Percentiles rank a stretch among this genome's conserved stretches.
phyloP scores from a whole-genome alignment of 2,888 invertebrate genomes.

The Drosophila gaucha region DNA sequence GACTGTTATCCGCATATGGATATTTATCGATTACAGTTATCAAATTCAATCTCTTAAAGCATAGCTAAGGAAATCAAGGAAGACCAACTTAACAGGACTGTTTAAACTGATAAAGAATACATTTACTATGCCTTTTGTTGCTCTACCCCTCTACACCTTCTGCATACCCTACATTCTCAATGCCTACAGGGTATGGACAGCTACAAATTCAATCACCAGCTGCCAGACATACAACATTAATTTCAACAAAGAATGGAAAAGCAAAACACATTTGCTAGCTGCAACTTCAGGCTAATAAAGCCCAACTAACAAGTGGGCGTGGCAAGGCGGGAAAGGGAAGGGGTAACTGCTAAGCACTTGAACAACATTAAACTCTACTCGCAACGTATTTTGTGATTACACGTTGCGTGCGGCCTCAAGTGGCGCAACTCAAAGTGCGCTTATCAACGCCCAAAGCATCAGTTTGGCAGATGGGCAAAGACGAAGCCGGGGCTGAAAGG shows the following conservation, averaged over 20 bases:
- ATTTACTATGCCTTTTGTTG: too few relatives aligned
- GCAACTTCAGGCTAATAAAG: slow-evolving; percentile 43
- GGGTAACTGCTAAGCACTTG: slow-evolving; percentile 48
- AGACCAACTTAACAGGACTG: too few relatives aligned
- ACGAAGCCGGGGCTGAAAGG: neutral
- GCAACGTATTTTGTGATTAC: slow-evolving; percentile 68
- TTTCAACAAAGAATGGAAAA: slow-evolving; percentile 15
- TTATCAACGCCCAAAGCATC: slow-evolving; percentile 70
- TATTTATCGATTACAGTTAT: too few relatives aligned
- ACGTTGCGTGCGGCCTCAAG: slow-evolving; percentile 63
- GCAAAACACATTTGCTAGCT: slow-evolving; percentile 24
- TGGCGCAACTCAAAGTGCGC: slow-evolving; percentile 65
- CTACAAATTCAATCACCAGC: slow-evolving; percentile 21
- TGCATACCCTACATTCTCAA: neutral
- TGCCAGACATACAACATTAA: slow-evolving; percentile 43
- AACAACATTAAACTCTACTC: slow-evolving; percentile 73
- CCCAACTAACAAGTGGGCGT: slow-evolving; percentile 17
- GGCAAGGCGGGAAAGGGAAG: neutral
- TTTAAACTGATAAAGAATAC: too few relatives aligned
- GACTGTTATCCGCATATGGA: too few relatives aligned
- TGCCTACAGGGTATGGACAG: slow-evolving; percentile 1
- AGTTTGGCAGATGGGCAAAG: slow-evolving; percentile 32
- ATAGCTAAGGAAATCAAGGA: too few relatives aligned
- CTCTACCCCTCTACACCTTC: neutral
- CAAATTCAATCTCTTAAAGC: too few relatives aligned